These are phyloP conservation scores for Glaucidium brasilianum DNA, from an alignment of 2,113 vertebrate species.

Conservation along the genomic window DNA sequence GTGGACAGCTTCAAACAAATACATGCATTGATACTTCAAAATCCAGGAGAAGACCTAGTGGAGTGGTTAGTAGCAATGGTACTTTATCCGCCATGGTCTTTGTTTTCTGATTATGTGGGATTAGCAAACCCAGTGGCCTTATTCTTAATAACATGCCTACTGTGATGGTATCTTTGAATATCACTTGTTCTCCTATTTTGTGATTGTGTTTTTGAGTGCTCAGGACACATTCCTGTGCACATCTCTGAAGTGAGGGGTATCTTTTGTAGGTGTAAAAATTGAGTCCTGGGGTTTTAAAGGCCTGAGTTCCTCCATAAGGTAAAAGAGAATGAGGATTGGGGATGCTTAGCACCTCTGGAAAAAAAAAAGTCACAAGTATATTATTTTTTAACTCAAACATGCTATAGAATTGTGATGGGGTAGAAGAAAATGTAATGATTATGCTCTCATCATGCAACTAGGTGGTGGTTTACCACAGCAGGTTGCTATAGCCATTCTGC, in stretches of 20 bases:
- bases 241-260: background rate
- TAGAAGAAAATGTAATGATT: background rate
- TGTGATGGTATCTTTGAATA: background rate
- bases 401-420: background rate
- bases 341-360: background rate
- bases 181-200: background rate
- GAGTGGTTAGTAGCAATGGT: background rate
- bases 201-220: background rate
- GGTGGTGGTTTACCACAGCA: background rate
- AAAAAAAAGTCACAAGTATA: background rate
- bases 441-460: rapidly evolving
- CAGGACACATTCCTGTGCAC: background rate
- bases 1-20: background rate
- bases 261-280: background rate
- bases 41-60: background rate
- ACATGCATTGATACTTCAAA: background rate
- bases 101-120: background rate
- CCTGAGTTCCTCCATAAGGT: background rate
- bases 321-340: background rate
- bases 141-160: background rate
- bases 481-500: background rate
- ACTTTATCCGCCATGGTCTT: background rate
- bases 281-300: background rate
- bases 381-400: background rate
- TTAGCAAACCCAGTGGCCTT: background rate